Evolutionary conservation across 2,113 vertebrate genomes (phyloP), one percentile per base, ranked within the genome.

Genomic region (Bolborhynchus lineola): DNA sequence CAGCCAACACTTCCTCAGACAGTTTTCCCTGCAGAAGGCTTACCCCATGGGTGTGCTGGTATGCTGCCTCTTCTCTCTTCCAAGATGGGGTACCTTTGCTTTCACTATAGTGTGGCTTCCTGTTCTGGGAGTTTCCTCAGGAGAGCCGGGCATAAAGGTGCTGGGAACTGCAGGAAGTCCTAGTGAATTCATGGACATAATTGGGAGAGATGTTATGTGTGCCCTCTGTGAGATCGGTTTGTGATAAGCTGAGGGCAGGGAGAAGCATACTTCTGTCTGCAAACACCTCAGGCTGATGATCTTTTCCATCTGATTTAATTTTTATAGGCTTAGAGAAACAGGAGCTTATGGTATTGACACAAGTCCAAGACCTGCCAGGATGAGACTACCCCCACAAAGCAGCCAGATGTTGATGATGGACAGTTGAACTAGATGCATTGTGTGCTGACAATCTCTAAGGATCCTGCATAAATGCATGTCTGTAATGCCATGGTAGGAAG

Each of bases 161-260:
- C 35, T 92, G 83, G 53, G 19, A 80, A 47, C 16, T 42, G 8
- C 4, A 3, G 68, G 64, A 44, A 47, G 5, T 88, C 35, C 55
- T 0, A 0, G 9, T 13, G 39, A 47, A 5, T 31, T 31, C 25
- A 52, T 4, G 39, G 35, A 13, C 6, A 13, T 26, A 0, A 0
- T 10, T 0, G 2, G 33, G 35, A 72, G 53, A 62, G 3, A 7
- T 39, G 39, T 16, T 76, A 31, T 9, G 10, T n/a, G 31, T 6
- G 10, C 33, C 68, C 14, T 72, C 9, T 20, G 15, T 13, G 6
- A 7, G 23, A 39, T 26, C 21, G 6, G 9, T 8, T 72, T 46
- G 19, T 46, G 42, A 23, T 0, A 9, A 44, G 10, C 12, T 47
- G 60, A 65, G n/a, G 31, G 26, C 41, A 89, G 46, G 39, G 35